Base-by-base conservation (phyloP, 1,140 invertebrate genomes). In the Lutraria rhynchaena region DNA sequence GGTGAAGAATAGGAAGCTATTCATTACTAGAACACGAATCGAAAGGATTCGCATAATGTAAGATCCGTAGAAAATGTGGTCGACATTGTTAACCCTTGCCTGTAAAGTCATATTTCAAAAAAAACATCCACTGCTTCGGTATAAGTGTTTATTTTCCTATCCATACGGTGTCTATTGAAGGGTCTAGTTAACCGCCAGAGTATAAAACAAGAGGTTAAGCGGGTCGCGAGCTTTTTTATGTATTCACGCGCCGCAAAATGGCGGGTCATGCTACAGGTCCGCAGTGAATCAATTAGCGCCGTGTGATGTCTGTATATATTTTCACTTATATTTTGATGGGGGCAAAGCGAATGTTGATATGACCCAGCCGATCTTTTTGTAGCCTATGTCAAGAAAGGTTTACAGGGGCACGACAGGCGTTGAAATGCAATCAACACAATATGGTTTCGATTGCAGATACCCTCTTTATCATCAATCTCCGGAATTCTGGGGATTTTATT, bases 231-330 rank as follows among this genome's bases (percentile, higher is more conserved):
- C 63, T 70, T 49, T 27, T 69, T 63, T 69, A 80, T 70, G 76
- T 77, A 77, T 77, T 77, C 75, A 55, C 51, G 60, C 75, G 75
- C 75, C 76, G n/a, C 63, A 70, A 80, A 69, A 70, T 80, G 61
- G 65, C 63, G 65, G 76, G 76, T 70, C 65, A 80, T 60, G 33
- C 70, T 60, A 35, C 65, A 58, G 76, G 63, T 70, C n/a, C 60
- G 76, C 53, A 19, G 63, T 80, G 57, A 70, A 80, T 80, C 76
- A 55, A 46, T 80, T 80, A 80, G 44, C 76, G 51, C 44, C 13
- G 7, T 44, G n/a, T 27, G 63, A 44, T 53, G 46, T 69, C 76
- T 80, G 76, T 78, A 58, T 80, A 80, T 80, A 80, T 80, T 58
- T 80, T 80, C 76, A 33, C 61, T 69, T 69, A 67, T 80, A 80